A percentile compares a stretch with the other conserved stretches of the same genome.
Conservation (phyloP, 2,113 vertebrate genomes). For the Perca fluviatilis region DNA sequence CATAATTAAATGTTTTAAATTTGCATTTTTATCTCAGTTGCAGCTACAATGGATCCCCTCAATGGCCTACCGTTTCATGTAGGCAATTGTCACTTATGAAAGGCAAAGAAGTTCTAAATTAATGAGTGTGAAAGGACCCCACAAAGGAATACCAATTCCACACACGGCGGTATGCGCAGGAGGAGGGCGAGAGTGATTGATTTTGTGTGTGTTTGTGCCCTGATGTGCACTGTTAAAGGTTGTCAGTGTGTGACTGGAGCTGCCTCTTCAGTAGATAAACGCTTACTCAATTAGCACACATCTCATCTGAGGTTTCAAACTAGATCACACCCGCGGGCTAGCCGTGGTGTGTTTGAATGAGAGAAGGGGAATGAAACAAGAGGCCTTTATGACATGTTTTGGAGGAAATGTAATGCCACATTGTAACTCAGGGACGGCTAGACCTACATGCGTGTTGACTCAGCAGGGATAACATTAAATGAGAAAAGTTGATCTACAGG, state of each 20-base stretch:
- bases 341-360: not conserved
- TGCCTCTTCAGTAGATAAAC: slow-evolving; percentile 33
- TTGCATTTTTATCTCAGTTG: not conserved
- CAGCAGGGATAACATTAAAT: too few species aligned
- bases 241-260: slow-evolving; percentile 34
- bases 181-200: not conserved
- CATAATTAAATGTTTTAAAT: not conserved
- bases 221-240: slow-evolving; percentile 10
- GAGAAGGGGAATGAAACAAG: not conserved
- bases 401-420: not conserved
- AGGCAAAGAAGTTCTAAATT: slow-evolving; percentile 5
- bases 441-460: too few species aligned
- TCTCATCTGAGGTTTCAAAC: slow-evolving; percentile 16
- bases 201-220: slow-evolving; percentile 17
- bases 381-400: not conserved
- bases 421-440: too few species aligned
- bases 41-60: slow-evolving; percentile 5
- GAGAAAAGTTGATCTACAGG: too few species aligned
- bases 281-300: slow-evolving; percentile 31
- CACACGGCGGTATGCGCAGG: not conserved
- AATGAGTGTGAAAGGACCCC: slow-evolving; percentile 26
- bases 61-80: not conserved
- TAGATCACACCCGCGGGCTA: slow-evolving; percentile 7
- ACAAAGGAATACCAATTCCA: slow-evolving; percentile 26
- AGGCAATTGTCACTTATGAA: slow-evolving; percentile 17